Evolutionary conservation across 2,888 invertebrate genomes (phyloP).

Genomic region (Chrysolina oricalcia): DNA sequence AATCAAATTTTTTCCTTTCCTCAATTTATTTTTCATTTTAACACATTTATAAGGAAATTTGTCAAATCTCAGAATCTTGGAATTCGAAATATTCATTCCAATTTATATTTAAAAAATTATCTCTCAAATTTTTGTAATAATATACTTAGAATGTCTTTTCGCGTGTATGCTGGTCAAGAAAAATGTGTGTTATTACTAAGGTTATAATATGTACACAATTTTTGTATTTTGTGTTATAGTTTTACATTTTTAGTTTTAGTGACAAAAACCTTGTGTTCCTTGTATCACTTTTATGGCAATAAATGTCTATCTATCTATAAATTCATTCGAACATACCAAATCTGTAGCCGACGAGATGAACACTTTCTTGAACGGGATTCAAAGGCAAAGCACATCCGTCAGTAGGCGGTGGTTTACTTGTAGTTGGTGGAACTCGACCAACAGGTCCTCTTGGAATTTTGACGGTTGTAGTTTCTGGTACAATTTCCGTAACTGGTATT

Average conservation of each 20-base stretch:
- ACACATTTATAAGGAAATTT: too few species aligned
- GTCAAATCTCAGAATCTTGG: too few species aligned
- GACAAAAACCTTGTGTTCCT: not conserved
- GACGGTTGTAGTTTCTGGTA: conserved; percentile 60
- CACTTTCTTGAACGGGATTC: conserved; percentile 69
- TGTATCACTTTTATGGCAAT: not conserved
- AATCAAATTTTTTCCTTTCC: too few species aligned
- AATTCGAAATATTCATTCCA: too few species aligned
- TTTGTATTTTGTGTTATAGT: too few species aligned
- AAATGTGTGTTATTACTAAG: too few species aligned
- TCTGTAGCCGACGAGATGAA: conserved; percentile 71
- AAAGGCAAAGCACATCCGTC: conserved; percentile 74
- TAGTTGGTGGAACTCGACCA: conserved; percentile 61
- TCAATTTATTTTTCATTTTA: too few species aligned
- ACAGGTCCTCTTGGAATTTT: conserved; percentile 62
- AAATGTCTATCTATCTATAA: not conserved
- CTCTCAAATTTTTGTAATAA: too few species aligned
- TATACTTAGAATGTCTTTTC: too few species aligned
- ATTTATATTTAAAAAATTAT: too few species aligned
- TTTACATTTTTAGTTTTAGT: conserved; percentile 65
- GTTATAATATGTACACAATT: too few species aligned
- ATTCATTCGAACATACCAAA: conserved; percentile 71
- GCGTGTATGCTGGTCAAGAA: too few species aligned
- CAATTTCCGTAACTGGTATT: conserved; percentile 37
- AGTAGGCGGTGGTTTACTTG: conserved; percentile 66